Evolutionary conservation across 2,888 invertebrate species (phyloP).

Genomic region (Diplolepis rosae): DNA sequence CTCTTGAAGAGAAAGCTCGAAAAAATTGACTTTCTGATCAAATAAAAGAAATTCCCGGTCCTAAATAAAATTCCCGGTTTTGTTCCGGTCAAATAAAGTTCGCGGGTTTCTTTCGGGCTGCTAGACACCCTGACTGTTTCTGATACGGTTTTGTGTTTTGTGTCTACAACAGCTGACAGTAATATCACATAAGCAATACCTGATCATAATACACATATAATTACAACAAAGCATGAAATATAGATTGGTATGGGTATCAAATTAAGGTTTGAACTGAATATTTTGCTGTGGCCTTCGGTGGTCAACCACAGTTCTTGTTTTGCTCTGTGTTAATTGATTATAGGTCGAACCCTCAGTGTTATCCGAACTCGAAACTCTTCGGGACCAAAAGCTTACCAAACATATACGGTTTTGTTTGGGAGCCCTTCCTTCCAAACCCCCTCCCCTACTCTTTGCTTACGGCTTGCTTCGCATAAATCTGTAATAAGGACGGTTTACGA

Average conservation of each 20-base stretch:
- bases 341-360: slow-evolving; percentile 59
- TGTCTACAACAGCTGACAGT: not conserved
- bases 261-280: slow-evolving; percentile 44
- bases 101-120: no score
- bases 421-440: slow-evolving; percentile 42
- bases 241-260: slow-evolving; percentile 10
- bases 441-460: slow-evolving; percentile 34
- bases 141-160: not conserved
- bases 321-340: slow-evolving; percentile 67
- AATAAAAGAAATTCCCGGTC: no score
- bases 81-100: no score
- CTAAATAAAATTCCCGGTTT: no score
- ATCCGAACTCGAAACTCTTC: slow-evolving; percentile 51
- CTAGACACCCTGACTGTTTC: no score
- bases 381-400: slow-evolving; percentile 50
- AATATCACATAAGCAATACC: slow-evolving; percentile 6
- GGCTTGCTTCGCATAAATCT: slow-evolving; percentile 44
- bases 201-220: not conserved
- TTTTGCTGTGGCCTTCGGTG: slow-evolving; percentile 46
- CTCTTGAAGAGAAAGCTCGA: no score
- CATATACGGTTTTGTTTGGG: slow-evolving; percentile 46
- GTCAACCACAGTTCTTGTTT: slow-evolving; percentile 54
- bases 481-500: slow-evolving; percentile 49
- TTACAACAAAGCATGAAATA: slow-evolving; percentile 12
- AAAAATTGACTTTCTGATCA: no score